These are phyloP conservation scores for Lasiurus borealis DNA, from an alignment of 2,113 vertebrate genomes.

Conservation along the genomic window DNA sequence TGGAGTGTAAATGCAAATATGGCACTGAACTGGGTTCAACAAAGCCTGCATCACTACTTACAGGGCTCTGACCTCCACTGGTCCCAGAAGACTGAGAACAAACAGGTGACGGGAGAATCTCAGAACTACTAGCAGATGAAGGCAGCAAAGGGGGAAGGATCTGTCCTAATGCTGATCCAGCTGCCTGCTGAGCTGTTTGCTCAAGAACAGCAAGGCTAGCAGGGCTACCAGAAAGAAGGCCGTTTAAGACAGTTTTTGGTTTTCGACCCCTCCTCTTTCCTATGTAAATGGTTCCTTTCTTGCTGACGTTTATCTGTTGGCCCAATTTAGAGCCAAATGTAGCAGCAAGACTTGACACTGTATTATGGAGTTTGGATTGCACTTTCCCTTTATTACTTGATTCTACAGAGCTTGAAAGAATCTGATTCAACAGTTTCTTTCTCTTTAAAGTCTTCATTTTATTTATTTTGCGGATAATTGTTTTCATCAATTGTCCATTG, in stretches of 20 bases:
- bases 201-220: conserved; percentile 85
- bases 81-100: conserved; percentile 91
- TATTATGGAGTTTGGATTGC: conserved; percentile 90
- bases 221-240: conserved; percentile 82
- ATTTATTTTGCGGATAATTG: conserved; percentile 97
- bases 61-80: conserved; percentile 95
- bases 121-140: conserved; percentile 83
- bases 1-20: conserved; percentile 87
- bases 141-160: conserved; percentile 89
- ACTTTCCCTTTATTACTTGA: conserved; percentile 90
- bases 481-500: conserved; percentile 95
- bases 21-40: conserved; percentile 95
- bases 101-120: conserved; percentile 93
- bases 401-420: conserved; percentile 88
- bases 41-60: conserved; percentile 92
- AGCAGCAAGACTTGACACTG: conserved; percentile 94
- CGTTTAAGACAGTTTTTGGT: conserved; percentile 91
- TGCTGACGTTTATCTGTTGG: conserved; percentile 99
- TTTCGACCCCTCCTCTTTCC: conserved; percentile 98
- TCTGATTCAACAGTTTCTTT: conserved; percentile 94
- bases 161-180: conserved; percentile 87
- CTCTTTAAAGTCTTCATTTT: conserved; percentile 98
- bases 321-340: conserved; percentile 95
- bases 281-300: conserved; percentile 99
- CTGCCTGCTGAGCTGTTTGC: conserved; percentile 87